Percentiles rank a stretch among this genome's conserved stretches.
Conservation (phyloP, 2,113 vertebrate genomes). For the Arenaria interpres region DNA sequence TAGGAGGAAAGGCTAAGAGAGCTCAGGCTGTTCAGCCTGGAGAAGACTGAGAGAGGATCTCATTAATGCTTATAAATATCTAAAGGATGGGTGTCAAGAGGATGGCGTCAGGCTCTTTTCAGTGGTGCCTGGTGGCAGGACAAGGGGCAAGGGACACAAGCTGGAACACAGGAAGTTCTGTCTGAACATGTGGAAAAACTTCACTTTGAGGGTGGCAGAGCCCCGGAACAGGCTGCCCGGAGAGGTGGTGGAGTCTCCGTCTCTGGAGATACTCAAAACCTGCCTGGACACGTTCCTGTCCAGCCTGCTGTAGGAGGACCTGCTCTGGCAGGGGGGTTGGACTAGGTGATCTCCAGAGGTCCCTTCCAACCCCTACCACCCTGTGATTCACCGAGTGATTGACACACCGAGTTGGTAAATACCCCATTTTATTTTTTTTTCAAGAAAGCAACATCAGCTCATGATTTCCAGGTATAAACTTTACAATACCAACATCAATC, state of each 20-base stretch:
- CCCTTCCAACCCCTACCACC: neutral
- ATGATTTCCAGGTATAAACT: slow-evolving; percentile 72
- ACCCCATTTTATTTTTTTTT: slow-evolving; percentile 71
- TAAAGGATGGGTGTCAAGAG: neutral
- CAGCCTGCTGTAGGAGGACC: neutral
- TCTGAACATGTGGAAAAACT: neutral
- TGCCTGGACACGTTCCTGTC: neutral
- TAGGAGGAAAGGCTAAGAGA: neutral
- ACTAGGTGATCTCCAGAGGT: neutral
- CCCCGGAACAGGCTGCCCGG: neutral
- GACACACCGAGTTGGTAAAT: slow-evolving; percentile 46
- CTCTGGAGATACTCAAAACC: neutral
- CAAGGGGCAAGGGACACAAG: neutral
- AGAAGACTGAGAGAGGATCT: neutral
- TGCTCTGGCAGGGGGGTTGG: neutral
- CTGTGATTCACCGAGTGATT: neutral
- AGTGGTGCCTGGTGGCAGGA: neutral
- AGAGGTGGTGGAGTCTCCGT: neutral
- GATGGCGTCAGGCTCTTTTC: neutral
- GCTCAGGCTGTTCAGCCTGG: neutral
- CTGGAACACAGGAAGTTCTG: neutral
- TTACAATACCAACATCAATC: slow-evolving; percentile 53
- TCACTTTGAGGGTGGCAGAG: neutral
- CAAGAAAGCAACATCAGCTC: slow-evolving; percentile 72
- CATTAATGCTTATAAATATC: neutral